phyloP scores from a whole-genome alignment of 2,888 invertebrate genomes.

The Chrysolina americana region DNA sequence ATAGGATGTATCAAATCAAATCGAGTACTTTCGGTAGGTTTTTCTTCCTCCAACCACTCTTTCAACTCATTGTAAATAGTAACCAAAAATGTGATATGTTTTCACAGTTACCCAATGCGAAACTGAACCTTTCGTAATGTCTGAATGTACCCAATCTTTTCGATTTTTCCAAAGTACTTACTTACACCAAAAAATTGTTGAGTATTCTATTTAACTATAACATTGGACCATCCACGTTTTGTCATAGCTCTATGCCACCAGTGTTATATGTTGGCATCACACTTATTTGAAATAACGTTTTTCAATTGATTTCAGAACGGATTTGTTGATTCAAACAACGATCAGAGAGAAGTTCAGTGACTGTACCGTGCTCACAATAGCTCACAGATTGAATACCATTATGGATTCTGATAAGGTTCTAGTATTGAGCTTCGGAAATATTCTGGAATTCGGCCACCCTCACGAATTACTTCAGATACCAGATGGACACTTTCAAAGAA shows the following conservation, averaged over 20 bases:
- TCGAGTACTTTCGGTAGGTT: background rate
- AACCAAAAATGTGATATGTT: too few relatives aligned
- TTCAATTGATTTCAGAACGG: conserved; percentile 70
- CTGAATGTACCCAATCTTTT: too few relatives aligned
- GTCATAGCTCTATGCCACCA: too few relatives aligned
- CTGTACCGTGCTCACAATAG: conserved; percentile 83
- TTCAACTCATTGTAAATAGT: background rate
- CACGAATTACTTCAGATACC: conserved; percentile 76
- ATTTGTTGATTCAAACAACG: conserved; percentile 82
- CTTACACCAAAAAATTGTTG: too few relatives aligned
- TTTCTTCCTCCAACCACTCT: background rate
- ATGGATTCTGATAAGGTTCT: conserved; percentile 76
- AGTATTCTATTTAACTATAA: too few relatives aligned
- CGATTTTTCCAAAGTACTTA: too few relatives aligned
- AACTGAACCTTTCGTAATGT: too few relatives aligned
- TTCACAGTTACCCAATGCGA: too few relatives aligned
- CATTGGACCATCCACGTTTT: background rate
- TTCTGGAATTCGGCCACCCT: conserved; percentile 86
- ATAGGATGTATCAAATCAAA: too few relatives aligned
- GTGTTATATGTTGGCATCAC: background rate
- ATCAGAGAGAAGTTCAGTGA: conserved; percentile 81
- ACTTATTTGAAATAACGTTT: background rate
- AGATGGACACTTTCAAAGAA: conserved; percentile 75
- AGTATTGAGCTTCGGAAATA: conserved; percentile 84
- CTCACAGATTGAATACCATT: conserved; percentile 48